Conservation (phyloP, 2,797 vertebrate species). For the Microctenopoma stevenorrisi region DNA sequence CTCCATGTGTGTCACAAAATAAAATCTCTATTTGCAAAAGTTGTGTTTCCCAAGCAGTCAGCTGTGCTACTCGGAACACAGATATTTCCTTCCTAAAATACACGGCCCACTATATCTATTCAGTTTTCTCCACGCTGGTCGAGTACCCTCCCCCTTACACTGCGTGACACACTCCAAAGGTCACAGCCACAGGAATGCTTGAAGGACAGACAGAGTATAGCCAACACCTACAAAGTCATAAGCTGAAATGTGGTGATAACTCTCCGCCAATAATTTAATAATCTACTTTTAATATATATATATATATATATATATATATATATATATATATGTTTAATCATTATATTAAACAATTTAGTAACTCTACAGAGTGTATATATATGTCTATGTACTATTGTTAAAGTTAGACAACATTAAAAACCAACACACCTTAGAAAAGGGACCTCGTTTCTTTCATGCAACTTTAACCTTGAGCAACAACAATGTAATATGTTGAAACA, state of each 20-base stretch:
- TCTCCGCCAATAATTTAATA: slow-evolving; percentile 67
- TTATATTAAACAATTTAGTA: not conserved
- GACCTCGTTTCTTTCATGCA: not conserved
- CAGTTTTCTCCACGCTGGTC: slow-evolving; percentile 69
- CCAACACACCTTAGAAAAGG: not conserved
- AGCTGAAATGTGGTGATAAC: slow-evolving; percentile 68
- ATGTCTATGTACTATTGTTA: not conserved
- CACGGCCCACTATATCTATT: slow-evolving; percentile 62
- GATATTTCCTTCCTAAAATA: slow-evolving; percentile 43
- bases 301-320: not conserved
- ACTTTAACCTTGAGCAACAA: slow-evolving; percentile 28
- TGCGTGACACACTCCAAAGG: slow-evolving; percentile 86
- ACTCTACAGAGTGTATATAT: slow-evolving; percentile 3
- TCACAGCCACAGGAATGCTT: slow-evolving; percentile 87
- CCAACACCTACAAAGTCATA: slow-evolving; percentile 73
- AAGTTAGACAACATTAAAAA: not conserved
- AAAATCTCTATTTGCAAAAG: not conserved
- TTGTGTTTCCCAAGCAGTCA: not conserved
- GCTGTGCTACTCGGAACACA: slow-evolving; percentile 3
- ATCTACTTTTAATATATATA: slow-evolving; percentile 5
- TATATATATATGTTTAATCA: not conserved
- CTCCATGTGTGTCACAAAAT: not conserved
- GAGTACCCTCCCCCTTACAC: slow-evolving; percentile 75
- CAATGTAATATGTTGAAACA: slow-evolving; percentile 7
- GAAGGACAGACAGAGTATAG: slow-evolving; percentile 83